Base-by-base conservation (phyloP, 2,113 vertebrate genomes). In the Aspidoscelis tigris region DNA sequence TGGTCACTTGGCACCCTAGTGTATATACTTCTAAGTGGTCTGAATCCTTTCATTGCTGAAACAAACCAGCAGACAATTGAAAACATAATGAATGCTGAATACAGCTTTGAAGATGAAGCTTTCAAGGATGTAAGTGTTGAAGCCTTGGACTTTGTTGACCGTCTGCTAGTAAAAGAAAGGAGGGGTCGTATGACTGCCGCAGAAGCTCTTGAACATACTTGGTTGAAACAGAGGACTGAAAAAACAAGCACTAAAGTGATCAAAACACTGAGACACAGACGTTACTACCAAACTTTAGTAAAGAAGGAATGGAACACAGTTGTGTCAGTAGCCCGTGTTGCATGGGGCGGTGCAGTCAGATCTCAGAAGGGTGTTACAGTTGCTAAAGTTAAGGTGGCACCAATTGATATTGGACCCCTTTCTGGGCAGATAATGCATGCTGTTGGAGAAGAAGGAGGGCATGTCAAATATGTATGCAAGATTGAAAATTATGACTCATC, bases 31-130 rank as follows among this genome's bases (percentile, higher is more conserved):
- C 94, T 99, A 76, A 97, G 97, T 89, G 99, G 99, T 75, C 95
- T 98, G 76, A 99, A 99, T 93, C 99, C 98, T 88, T 99, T 99
- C 93, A 94, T 96, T 84, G 97, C 99, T 84, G 98, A 99, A 97
- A 99, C 98, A 88, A 98, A 99, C 92, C 99, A 99, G 90, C 98
- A 99, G 94, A 96, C 97, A 86, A 98, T 98, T 93, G 99, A 99
- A 93, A 99, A 98, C 93, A 99, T 99, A 91, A 97, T 96, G 83
- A 98, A 96, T 91, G 98, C 98, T 81, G 98, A 98, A 90, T 99
- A 99, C 88, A 97, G 89, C 89, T 99, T 99, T 84, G 98, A 99
- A 18, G 98, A 99, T 85, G 98, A 99, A 94, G 97, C 96, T 86
- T 99, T 99, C 90, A 98, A 97, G 92, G 96, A 98, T 3, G 93